phyloP scores from a whole-genome alignment of 2,888 invertebrate species.

The Taenaris catops region DNA sequence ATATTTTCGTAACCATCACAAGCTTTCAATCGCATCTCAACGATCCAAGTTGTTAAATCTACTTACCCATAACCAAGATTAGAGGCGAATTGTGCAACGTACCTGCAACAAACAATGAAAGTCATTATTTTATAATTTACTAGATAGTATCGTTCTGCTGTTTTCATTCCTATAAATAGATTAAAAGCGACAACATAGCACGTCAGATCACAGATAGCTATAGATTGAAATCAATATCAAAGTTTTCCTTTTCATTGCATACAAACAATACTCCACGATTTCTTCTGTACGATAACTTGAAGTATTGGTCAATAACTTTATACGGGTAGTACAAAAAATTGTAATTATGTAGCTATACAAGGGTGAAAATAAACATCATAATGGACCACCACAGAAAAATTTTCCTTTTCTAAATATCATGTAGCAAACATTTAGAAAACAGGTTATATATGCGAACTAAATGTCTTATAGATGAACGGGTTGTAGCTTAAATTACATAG shows the following conservation, averaged over 20 bases:
- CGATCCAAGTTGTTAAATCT: constrained; percentile 21
- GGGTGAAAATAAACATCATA: too few relatives aligned
- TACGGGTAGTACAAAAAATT: too few relatives aligned
- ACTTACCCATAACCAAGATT: constrained; percentile 36
- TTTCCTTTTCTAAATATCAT: too few relatives aligned
- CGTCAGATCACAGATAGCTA: background rate
- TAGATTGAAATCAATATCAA: background rate
- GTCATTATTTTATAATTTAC: constrained; percentile 40
- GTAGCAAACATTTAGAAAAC: too few relatives aligned
- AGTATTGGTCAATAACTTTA: too few relatives aligned
- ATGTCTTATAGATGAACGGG: too few relatives aligned
- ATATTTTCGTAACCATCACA: too few relatives aligned
- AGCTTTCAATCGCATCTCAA: background rate
- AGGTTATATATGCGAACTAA: too few relatives aligned
- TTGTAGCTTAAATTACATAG: too few relatives aligned
- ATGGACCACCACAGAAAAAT: too few relatives aligned
- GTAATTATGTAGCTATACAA: too few relatives aligned
- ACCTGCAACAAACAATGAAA: constrained; percentile 69
- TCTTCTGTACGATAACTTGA: too few relatives aligned
- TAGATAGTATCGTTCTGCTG: constrained; percentile 35
- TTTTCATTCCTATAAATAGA: constrained; percentile 10
- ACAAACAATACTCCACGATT: background rate
- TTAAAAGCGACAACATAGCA: constrained; percentile 3
- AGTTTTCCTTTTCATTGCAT: background rate
- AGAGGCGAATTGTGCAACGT: constrained; percentile 41